Base-by-base conservation (phyloP, 2,888 invertebrate species). In the Meiosimyza decipiens region DNA sequence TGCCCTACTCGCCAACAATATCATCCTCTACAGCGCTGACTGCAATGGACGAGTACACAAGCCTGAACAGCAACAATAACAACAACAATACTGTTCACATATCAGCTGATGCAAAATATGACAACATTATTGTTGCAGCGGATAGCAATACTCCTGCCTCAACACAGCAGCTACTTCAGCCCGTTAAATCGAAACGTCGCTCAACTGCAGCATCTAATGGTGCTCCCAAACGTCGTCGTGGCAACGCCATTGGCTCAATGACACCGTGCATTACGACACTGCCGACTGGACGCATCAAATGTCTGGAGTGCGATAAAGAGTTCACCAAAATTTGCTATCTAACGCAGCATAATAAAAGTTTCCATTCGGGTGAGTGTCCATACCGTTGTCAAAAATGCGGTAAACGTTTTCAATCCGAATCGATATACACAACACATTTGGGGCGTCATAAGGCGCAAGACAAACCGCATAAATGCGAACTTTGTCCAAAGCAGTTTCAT, bases 281-380 rank as follows among this genome's bases (percentile, higher is more conserved):
- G 74, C 82, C 85, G 50, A 81, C 82, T 64, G 84, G 85, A 1
- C 81, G 85, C 55, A 83, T 86, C 85, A 93, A 92, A 87, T 96
- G 95, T 87, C 90, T 91, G 82, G 92, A 93, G 82, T 96, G 96
- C 87, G 91, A 93, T 85, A 95, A 95, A 86, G 88, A 91, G 57
- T 96, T 96, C 88, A 94, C 94, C 85, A 94, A 93, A 82, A 92
- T 93, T 66, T 96, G 96, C 86, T 96, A 96, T 85, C 89, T 96
- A 72, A 96, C 95, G 68, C 96, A 96, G 85, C 96, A 96, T 87
- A 95, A 95, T 87, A 95, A 95, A 86, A 94, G 94, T 78, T 95
- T 95, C 87, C 96, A 96, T 86, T 91, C 92, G 76, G 95, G 95
- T 75, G 94, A 93, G 82, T 94, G 94, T 84, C 95, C 95, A 16